Percentiles rank a stretch among this genome's conserved stretches.
These are phyloP conservation scores for Parnassius mnemosyne DNA, from an alignment of 2,888 invertebrate species.

Conservation along the genomic window DNA sequence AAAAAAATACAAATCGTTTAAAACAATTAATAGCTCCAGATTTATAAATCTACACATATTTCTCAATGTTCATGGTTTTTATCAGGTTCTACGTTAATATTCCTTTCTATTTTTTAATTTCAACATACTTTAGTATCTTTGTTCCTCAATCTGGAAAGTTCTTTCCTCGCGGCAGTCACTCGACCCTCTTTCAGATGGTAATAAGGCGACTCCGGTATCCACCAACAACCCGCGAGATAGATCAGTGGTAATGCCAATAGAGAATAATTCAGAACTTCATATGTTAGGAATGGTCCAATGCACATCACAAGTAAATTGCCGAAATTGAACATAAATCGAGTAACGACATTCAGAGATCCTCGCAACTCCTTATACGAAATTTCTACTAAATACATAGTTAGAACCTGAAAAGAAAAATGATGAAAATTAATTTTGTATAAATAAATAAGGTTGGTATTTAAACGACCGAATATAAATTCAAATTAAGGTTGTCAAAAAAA, in stretches of 20 bases:
- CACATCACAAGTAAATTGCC: slow-evolving; percentile 63
- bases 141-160: slow-evolving; percentile 58
- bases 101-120: too few species aligned
- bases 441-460: too few species aligned
- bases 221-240: slow-evolving; percentile 70
- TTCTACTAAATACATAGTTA: slow-evolving; percentile 64
- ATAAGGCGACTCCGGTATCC: slow-evolving; percentile 82
- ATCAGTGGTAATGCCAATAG: slow-evolving; percentile 63
- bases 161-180: slow-evolving; percentile 62
- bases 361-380: slow-evolving; percentile 68
- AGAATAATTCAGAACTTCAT: slow-evolving; percentile 58
- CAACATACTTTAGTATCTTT: slow-evolving; percentile 31
- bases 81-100: too few species aligned
- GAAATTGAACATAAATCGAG: slow-evolving; percentile 57
- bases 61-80: too few species aligned
- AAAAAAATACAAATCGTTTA: too few species aligned
- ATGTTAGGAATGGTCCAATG: slow-evolving; percentile 61
- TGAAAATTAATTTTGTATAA: too few species aligned
- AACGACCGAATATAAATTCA: too few species aligned
- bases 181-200: slow-evolving; percentile 75
- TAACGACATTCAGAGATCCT: slow-evolving; percentile 51
- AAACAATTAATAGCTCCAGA: too few species aligned
- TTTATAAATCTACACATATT: too few species aligned
- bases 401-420: slow-evolving; percentile 48
- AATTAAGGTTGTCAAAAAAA: too few species aligned